phyloP scores from a whole-genome alignment of 1,140 invertebrate species.

The Aphaenogaster rudis region DNA sequence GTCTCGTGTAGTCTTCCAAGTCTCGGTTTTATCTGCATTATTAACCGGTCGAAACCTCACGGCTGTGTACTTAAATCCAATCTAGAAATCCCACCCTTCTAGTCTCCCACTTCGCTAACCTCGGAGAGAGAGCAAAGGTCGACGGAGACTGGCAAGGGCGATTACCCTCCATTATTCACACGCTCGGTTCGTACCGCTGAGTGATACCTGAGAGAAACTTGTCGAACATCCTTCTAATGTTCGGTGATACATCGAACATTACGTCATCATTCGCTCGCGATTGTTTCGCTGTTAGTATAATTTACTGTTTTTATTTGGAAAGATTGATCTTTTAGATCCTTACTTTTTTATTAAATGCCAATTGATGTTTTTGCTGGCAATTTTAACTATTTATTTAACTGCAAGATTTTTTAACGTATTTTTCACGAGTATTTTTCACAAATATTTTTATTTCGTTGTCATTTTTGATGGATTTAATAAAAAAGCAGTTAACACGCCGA shows the following conservation, averaged over 20 bases:
- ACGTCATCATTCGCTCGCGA: neutral
- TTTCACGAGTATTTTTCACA: neutral
- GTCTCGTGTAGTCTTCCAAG: conserved; percentile 72
- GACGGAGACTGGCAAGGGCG: conserved; percentile 81
- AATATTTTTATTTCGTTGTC: conserved; percentile 2
- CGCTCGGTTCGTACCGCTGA: conserved; percentile 80
- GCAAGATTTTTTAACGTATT: neutral
- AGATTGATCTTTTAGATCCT: neutral
- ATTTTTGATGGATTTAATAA: neutral
- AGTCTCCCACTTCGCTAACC: conserved; percentile 73
- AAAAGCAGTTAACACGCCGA: neutral
- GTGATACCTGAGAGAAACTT: conserved; percentile 80
- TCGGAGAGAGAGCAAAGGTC: conserved; percentile 69
- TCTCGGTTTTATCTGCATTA: conserved; percentile 83
- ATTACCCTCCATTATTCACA: conserved; percentile 85
- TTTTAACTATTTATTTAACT: neutral
- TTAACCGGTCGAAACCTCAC: conserved; percentile 83
- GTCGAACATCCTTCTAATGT: conserved; percentile 67
- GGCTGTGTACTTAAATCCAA: conserved; percentile 84
- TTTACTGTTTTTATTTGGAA: neutral
- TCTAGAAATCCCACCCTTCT: conserved; percentile 80
- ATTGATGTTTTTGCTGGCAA: neutral
- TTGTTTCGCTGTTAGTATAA: conserved; percentile 12
- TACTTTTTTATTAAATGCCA: neutral
- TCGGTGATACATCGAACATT: conserved; percentile 24